Conservation (phyloP, 2,888 invertebrate genomes). For the Xestia xanthographa region DNA sequence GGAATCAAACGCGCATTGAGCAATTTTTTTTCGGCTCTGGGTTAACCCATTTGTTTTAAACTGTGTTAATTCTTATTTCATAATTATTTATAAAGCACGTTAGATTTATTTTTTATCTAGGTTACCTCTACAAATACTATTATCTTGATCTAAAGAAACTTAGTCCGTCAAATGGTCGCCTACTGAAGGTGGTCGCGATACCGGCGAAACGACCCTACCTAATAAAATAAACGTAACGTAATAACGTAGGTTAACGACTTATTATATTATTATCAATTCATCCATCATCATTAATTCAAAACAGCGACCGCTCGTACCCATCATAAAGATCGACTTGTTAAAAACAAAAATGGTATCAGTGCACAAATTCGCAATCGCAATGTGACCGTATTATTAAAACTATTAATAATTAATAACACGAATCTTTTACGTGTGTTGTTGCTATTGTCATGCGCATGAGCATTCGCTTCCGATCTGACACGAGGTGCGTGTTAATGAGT, state of each 20-base stretch:
- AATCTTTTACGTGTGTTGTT: slow-evolving; percentile 65
- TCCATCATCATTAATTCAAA: slow-evolving; percentile 37
- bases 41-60: no score
- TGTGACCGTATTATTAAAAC: slow-evolving; percentile 57
- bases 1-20: no score
- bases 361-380: slow-evolving; percentile 58
- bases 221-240: neutral
- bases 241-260: neutral
- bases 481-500: slow-evolving; percentile 73
- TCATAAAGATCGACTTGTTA: slow-evolving; percentile 40
- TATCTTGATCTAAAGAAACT: no score
- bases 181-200: no score
- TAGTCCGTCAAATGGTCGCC: no score
- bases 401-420: slow-evolving; percentile 68
- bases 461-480: slow-evolving; percentile 68
- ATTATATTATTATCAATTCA: neutral
- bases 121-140: no score
- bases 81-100: no score
- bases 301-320: slow-evolving; percentile 28
- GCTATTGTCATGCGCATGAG: slow-evolving; percentile 72
- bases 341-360: slow-evolving; percentile 57
- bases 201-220: no score
- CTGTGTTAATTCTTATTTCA: no score
- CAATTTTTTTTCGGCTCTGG: no score
- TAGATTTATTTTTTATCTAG: no score